Evolutionary conservation across 2,797 vertebrate genomes (phyloP), one percentile per base, ranked within the genome.

Genomic region (Sebastes cheni): DNA sequence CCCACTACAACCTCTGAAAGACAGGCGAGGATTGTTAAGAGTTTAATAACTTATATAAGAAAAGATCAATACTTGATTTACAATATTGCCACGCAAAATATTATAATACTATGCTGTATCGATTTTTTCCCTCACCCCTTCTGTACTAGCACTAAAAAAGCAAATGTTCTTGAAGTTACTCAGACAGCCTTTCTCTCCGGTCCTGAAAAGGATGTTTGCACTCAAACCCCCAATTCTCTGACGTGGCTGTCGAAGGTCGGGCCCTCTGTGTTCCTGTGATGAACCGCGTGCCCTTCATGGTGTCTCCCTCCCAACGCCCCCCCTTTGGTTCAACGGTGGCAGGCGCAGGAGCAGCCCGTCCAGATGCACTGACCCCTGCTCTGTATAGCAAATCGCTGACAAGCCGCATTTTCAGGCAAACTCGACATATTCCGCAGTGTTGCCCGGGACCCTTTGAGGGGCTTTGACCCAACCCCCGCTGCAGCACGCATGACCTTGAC

Each of bases 391-490:
- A 84, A 83, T 71, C 5, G 77, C 88, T 88, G 88, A 90, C 87
- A 70, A 83, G 65, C 52, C 25, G 13, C 46, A 78, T 87, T 90
- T 89, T 91, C 64, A 67, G 77, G 85, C 83, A 72, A 89, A 84
- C 79, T 86, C 78, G 56, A 84, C 88, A 86, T 55, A 84, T 88
- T 88, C 58, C 23, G 60, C 29, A 1, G 16, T 65, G 68, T 80
- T 91, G 34, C 69, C 54, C 1, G 18, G 83, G 79, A 88, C 79
- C 65, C 69, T 77, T 25, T 7, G 72, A 65, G 71, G 77, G 77
- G 52, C 60, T 89, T 80, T 69, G 67, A 67, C 39, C 55, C 54
- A 32, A 27, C 67, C 67, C 56, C 59, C 65, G 69, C 54, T 56
- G 69, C 54, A 62, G 72, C 58, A 72, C 14, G 59, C 46, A 46